Evolutionary conservation across 2,113 vertebrate species (phyloP).

Genomic region (Eolophus roseicapilla): DNA sequence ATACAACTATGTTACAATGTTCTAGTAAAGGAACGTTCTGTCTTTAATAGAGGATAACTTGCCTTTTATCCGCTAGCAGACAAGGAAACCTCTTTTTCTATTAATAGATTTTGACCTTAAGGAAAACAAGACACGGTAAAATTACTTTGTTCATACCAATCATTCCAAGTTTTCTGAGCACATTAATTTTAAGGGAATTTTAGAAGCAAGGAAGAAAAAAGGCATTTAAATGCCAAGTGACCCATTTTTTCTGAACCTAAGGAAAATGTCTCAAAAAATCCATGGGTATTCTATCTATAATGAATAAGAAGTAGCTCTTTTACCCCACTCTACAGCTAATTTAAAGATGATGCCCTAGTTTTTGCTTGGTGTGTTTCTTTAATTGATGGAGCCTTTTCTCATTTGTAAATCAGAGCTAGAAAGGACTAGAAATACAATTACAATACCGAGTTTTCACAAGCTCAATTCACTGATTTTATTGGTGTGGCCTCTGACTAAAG

Average conservation of each 20-base stretch:
- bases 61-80: slow-evolving; percentile 5
- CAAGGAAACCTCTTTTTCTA: slow-evolving; percentile 51
- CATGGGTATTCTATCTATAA: slow-evolving; percentile 44
- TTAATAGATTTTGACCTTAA: slow-evolving; percentile 67
- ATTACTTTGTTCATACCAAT: slow-evolving; percentile 54
- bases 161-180: slow-evolving; percentile 56
- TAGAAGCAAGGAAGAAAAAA: slow-evolving; percentile 43
- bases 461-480: neutral
- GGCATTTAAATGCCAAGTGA: slow-evolving; percentile 63
- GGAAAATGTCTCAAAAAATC: slow-evolving; percentile 49
- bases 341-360: slow-evolving; percentile 56
- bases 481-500: neutral
- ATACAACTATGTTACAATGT: neutral
- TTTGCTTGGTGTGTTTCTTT: slow-evolving; percentile 34
- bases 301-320: slow-evolving; percentile 39
- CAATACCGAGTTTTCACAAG: neutral
- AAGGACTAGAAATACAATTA: neutral
- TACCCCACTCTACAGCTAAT: slow-evolving; percentile 19
- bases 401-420: neutral
- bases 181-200: slow-evolving; percentile 61
- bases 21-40: neutral
- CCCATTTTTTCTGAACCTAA: slow-evolving; percentile 54
- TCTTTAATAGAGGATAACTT: slow-evolving; percentile 24
- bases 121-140: slow-evolving; percentile 62
- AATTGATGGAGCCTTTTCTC: slow-evolving; percentile 41